These are phyloP conservation scores for Xerus rutilus DNA, from an alignment of 2,797 vertebrate genomes.

Conservation along the genomic window DNA sequence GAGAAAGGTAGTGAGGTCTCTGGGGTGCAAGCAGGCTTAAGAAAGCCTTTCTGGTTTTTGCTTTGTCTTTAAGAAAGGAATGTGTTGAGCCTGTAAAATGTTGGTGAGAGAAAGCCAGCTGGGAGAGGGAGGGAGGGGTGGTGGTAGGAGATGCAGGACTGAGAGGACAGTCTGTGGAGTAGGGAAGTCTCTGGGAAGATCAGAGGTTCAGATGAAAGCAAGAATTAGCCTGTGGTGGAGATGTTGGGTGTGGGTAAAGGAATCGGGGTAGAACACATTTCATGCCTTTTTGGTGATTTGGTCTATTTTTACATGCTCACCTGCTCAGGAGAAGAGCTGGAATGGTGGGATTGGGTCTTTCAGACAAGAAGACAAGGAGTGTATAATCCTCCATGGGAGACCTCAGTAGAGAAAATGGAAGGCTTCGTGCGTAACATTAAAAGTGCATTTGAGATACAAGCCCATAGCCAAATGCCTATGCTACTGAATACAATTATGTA, in stretches of 20 bases:
- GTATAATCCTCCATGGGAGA: not conserved
- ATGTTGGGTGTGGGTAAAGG: not conserved
- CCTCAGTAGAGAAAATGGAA: not conserved
- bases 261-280: not conserved
- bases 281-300: not conserved
- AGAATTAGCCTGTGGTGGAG: not conserved
- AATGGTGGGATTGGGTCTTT: not conserved
- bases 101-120: not conserved
- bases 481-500: not conserved
- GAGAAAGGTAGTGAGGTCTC: not conserved
- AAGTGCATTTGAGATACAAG: not conserved
- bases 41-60: not conserved
- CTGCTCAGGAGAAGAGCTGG: not conserved
- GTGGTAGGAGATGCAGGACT: not conserved
- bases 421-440: not conserved
- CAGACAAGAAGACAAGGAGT: not conserved
- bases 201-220: not conserved
- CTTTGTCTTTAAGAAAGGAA: not conserved
- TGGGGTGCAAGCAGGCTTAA: not conserved
- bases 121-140: not conserved
- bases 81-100: not conserved
- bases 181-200: not conserved
- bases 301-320: not conserved
- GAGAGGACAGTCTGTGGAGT: not conserved
- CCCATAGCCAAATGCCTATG: not conserved